Evolutionary conservation across 2,888 invertebrate species (phyloP).

Genomic region (Epirrhoe tristata): DNA sequence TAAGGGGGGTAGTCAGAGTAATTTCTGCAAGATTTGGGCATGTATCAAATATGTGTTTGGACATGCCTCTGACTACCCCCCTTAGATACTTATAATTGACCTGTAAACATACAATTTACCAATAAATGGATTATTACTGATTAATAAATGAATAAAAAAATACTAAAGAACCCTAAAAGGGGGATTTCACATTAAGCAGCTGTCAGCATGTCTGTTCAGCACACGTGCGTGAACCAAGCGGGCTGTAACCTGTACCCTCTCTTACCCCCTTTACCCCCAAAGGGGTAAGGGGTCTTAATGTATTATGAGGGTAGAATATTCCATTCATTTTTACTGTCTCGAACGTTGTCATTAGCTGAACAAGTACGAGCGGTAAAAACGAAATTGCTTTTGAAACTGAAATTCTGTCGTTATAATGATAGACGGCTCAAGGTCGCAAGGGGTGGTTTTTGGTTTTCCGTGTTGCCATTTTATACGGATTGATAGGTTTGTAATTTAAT

Average conservation of each 20-base stretch:
- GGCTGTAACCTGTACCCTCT: constrained; percentile 12
- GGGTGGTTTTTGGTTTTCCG: no score
- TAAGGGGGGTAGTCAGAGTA: no score
- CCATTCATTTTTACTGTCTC: constrained; percentile 34
- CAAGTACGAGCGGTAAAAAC: constrained; percentile 22
- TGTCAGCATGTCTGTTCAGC: constrained; percentile 29
- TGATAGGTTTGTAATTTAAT: background rate
- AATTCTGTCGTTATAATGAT: constrained; percentile 3
- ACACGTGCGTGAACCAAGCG: constrained; percentile 26
- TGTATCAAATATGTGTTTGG: no score
- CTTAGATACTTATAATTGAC: no score
- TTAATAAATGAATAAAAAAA: constrained; percentile 5
- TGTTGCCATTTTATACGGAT: background rate
- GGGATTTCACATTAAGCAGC: constrained; percentile 28
- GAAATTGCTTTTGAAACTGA: constrained; percentile 1
- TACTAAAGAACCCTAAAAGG: constrained; percentile 13
- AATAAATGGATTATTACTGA: no score
- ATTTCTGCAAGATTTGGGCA: no score
- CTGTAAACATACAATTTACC: no score
- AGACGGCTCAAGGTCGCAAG: constrained; percentile 1
- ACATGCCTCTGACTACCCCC: no score
- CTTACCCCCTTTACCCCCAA: constrained; percentile 2
- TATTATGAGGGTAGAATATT: constrained; percentile 34
- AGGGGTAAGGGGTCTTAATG: constrained; percentile 18
- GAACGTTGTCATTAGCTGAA: constrained; percentile 29